Conservation (phyloP, 1,140 invertebrate genomes). For the Drosophila teissieri region DNA sequence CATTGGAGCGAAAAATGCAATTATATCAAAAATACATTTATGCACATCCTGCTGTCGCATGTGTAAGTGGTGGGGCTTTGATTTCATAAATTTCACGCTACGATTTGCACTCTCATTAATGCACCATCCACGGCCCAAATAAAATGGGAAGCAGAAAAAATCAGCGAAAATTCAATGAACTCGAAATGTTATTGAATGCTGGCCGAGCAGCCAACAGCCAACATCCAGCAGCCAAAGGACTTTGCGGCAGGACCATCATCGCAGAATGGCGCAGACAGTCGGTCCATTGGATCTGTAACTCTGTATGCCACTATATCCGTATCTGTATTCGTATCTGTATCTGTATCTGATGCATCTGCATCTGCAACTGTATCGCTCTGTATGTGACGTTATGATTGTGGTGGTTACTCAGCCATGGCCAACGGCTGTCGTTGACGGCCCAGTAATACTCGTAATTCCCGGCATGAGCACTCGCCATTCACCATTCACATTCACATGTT, state of each 20-base stretch:
- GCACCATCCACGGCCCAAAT: slow-evolving; percentile 47
- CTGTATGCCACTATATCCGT: slow-evolving; percentile 8
- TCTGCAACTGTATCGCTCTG: slow-evolving; percentile 12
- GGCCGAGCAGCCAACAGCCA: not conserved
- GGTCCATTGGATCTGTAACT: slow-evolving; percentile 5
- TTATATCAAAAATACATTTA: slow-evolving; percentile 79
- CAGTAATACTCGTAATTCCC: slow-evolving; percentile 39
- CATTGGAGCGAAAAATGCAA: slow-evolving; percentile 56
- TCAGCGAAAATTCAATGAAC: slow-evolving; percentile 80
- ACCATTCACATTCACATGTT: slow-evolving; percentile 33
- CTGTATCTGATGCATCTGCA: slow-evolving; percentile 14
- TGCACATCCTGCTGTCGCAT: slow-evolving; percentile 55
- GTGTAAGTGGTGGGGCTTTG: slow-evolving; percentile 35
- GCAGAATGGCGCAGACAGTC: not conserved
- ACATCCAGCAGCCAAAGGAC: slow-evolving; percentile 1
- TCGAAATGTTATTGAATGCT: slow-evolving; percentile 69
- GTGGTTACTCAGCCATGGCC: slow-evolving; percentile 35
- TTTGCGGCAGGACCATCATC: slow-evolving; percentile 6
- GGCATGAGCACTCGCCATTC: slow-evolving; percentile 26
- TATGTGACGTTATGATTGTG: slow-evolving; percentile 36
- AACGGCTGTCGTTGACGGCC: slow-evolving; percentile 19
- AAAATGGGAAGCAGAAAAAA: slow-evolving; percentile 48
- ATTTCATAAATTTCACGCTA: slow-evolving; percentile 71
- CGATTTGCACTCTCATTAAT: slow-evolving; percentile 56
- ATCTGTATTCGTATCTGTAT: not conserved